Percentiles rank a stretch among this genome's conserved stretches.
These are phyloP conservation scores for Microcaecilia unicolor DNA, from an alignment of 2,797 vertebrate species.

Conservation along the genomic window DNA sequence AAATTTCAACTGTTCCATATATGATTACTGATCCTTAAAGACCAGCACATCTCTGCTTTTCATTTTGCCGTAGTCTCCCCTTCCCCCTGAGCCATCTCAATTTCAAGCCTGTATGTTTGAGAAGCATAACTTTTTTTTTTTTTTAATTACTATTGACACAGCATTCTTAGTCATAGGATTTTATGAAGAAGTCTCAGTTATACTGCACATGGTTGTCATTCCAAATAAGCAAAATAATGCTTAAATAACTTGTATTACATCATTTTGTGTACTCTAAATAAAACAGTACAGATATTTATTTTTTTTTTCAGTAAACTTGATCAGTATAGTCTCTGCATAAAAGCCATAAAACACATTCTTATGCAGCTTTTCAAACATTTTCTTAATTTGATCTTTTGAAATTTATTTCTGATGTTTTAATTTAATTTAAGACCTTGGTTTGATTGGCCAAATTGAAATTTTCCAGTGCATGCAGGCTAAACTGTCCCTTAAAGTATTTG, in stretches of 20 bases:
- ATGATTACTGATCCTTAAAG: no score
- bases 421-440: no score
- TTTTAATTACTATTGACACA: constrained; percentile 25
- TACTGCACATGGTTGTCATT: constrained; percentile 21
- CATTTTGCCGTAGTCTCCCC: no score
- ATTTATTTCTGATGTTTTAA: no score
- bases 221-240: constrained; percentile 16
- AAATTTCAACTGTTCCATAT: no score
- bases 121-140: constrained; percentile 21
- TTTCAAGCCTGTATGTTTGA: constrained; percentile 1
- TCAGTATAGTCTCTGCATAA: constrained; percentile 46
- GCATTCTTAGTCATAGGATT: no score
- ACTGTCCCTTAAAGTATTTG: no score
- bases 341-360: constrained; percentile 46
- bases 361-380: constrained; percentile 28
- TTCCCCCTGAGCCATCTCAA: neutral
- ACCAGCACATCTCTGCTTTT: no score
- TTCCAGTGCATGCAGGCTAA: no score
- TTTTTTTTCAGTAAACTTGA: constrained; percentile 70
- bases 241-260: constrained; percentile 39
- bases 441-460: no score
- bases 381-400: constrained; percentile 19
- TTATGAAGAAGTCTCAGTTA: constrained; percentile 2
- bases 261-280: constrained; percentile 55
- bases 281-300: constrained; percentile 61